Percentiles rank a stretch among this genome's conserved stretches.
phyloP scores from a whole-genome alignment of 2,113 vertebrate species.

The Petrocephalus microphthalmus region DNA sequence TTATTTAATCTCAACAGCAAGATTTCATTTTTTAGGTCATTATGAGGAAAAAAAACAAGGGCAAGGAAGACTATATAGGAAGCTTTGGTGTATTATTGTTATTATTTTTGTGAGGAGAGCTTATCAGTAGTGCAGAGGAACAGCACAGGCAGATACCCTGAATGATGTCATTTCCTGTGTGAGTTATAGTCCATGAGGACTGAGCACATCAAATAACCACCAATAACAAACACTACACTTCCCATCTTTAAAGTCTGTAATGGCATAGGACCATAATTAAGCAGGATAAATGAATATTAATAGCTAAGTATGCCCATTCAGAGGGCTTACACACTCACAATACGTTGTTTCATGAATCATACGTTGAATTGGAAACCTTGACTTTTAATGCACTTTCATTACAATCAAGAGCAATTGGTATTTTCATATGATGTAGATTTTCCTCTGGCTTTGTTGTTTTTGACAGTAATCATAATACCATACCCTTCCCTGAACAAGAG shows the following conservation, averaged over 20 bases:
- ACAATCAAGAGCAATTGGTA: background rate
- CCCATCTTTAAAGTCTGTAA: background rate
- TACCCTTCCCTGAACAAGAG: background rate
- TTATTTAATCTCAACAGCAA: background rate
- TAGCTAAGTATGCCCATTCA: background rate
- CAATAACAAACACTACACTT: background rate
- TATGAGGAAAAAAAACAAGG: background rate
- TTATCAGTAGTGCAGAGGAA: background rate
- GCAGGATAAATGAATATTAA: background rate
- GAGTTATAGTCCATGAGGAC: background rate
- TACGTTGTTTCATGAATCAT: background rate
- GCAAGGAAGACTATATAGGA: background rate
- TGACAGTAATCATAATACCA: background rate
- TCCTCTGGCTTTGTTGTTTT: background rate
- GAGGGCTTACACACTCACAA: background rate
- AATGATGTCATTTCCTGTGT: conserved; percentile 1
- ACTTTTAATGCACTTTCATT: background rate
- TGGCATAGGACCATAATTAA: background rate
- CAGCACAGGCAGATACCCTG: background rate
- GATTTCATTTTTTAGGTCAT: background rate
- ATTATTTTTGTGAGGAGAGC: background rate
- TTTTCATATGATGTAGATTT: background rate
- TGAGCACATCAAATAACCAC: background rate
- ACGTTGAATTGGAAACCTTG: background rate
- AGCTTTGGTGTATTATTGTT: background rate